phyloP scores from a whole-genome alignment of 2,113 vertebrate species.

The Boulengeromyrus knoepffleri region DNA sequence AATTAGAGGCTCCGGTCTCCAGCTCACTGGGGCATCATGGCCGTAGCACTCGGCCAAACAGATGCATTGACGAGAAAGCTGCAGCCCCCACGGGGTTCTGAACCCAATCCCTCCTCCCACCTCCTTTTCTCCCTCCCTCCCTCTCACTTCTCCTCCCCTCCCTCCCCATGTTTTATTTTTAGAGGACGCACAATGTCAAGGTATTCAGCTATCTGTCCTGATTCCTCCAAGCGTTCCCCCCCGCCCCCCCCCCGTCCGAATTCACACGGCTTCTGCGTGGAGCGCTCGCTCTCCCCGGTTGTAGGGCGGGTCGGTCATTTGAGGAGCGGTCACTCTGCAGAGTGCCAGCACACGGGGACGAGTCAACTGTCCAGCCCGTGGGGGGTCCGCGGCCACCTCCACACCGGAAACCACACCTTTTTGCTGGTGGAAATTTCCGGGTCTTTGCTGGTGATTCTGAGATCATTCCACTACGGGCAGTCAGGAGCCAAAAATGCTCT shows the following conservation, averaged over 20 bases:
- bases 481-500: not conserved
- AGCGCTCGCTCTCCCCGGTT: too few relatives aligned
- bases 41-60: not conserved
- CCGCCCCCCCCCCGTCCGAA: not conserved
- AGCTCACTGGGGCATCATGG: not conserved
- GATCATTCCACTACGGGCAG: not conserved
- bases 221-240: not conserved
- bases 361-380: not conserved
- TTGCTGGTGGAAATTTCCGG: not conserved
- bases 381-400: not conserved
- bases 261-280: not conserved
- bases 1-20: not conserved
- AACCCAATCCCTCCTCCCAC: not conserved
- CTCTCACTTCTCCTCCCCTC: not conserved
- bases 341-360: not conserved
- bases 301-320: not conserved
- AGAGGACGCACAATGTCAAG: constrained; percentile 1
- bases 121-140: not conserved
- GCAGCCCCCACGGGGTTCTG: not conserved
- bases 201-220: constrained; percentile 3
- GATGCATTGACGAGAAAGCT: constrained; percentile 13
- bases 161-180: constrained; percentile 14
- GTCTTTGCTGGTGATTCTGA: not conserved
- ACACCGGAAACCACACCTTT: not conserved
- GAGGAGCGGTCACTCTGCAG: not conserved